A percentile compares a stretch with the other conserved stretches of the same genome.
phyloP scores from a whole-genome alignment of 2,797 vertebrate genomes.

The Melanotaenia trifasciata region DNA sequence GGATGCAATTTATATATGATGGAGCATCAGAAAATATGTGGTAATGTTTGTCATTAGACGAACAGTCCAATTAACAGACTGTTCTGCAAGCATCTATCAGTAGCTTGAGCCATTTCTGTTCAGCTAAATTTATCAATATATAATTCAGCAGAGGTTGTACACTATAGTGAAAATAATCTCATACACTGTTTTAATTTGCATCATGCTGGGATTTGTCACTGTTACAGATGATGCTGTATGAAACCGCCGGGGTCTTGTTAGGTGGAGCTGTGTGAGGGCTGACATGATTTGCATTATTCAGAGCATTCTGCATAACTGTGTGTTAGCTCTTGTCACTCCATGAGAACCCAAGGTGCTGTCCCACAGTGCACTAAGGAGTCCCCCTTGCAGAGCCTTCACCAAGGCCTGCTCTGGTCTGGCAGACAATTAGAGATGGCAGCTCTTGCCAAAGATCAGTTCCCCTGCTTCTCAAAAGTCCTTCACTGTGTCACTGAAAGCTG shows the following conservation, averaged over 20 bases:
- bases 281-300: slow-evolving; percentile 82
- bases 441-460: slow-evolving; percentile 60
- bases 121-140: slow-evolving; percentile 59
- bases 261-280: slow-evolving; percentile 72
- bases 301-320: slow-evolving; percentile 66
- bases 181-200: slow-evolving; percentile 80
- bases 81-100: slow-evolving; percentile 48
- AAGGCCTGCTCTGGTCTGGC: slow-evolving; percentile 37
- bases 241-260: slow-evolving; percentile 83
- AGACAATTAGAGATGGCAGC: slow-evolving; percentile 69
- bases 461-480: slow-evolving; percentile 33
- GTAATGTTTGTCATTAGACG: slow-evolving; percentile 59
- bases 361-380: slow-evolving; percentile 59
- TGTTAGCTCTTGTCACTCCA: slow-evolving; percentile 76
- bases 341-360: slow-evolving; percentile 59
- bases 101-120: slow-evolving; percentile 55
- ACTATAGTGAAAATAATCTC: slow-evolving; percentile 71
- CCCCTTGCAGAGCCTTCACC: slow-evolving; percentile 45
- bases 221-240: slow-evolving; percentile 75
- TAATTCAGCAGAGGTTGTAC: slow-evolving; percentile 62
- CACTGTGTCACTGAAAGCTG: slow-evolving; percentile 21
- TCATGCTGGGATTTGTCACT: slow-evolving; percentile 78
- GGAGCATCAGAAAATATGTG: slow-evolving; percentile 32
- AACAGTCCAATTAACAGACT: slow-evolving; percentile 52
- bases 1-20: slow-evolving; percentile 40